phyloP scores from a whole-genome alignment of 2,797 vertebrate genomes.

The Phrynocephalus guinanensis region DNA sequence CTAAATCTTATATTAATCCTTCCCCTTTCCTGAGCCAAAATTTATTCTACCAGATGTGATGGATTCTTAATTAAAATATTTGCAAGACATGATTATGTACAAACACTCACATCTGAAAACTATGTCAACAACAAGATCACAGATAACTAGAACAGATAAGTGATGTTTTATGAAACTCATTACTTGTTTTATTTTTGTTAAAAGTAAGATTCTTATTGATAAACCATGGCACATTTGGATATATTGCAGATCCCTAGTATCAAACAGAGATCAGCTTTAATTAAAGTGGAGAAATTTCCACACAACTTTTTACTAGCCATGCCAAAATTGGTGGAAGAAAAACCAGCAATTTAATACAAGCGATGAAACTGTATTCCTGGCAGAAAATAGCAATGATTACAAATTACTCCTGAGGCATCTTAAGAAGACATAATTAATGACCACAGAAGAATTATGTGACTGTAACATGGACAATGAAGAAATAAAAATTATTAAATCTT shows the following conservation, averaged over 20 bases:
- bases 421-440: no score
- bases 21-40: conserved; percentile 11
- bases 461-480: no score
- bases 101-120: conserved; percentile 17
- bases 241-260: not conserved
- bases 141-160: conserved; percentile 1
- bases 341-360: no score
- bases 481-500: no score
- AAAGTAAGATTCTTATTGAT: not conserved
- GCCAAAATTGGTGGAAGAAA: no score
- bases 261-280: conserved; percentile 1
- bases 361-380: no score
- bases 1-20: conserved; percentile 32
- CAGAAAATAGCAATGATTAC: no score
- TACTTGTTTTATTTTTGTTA: no score
- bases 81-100: conserved; percentile 25
- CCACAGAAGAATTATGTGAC: no score
- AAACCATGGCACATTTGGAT: not conserved
- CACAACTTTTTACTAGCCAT: not conserved
- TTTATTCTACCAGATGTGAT: conserved; percentile 20
- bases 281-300: not conserved
- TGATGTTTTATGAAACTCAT: not conserved
- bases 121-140: not conserved
- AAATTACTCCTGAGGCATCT: no score
- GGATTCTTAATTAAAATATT: conserved; percentile 47